Percentiles rank a stretch among this genome's conserved stretches.
Evolutionary conservation across 2,888 invertebrate genomes (phyloP).

Genomic region (Nemoura dubitans): DNA sequence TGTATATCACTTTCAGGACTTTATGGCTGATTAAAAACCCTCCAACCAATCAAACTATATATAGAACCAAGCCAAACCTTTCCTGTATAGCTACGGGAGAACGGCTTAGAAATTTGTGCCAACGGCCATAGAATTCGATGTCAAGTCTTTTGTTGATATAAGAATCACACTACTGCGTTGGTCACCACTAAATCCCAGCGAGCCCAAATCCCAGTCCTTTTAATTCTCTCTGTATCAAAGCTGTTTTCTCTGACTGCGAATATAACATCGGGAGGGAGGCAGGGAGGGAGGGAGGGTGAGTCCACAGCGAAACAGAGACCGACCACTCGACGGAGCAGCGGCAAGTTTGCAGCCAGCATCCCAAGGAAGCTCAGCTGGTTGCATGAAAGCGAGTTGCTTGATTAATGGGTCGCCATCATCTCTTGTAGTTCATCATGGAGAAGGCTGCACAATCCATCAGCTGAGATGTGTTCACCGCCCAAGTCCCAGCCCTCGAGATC

Average conservation of each 20-base stretch:
- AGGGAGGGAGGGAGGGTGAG: neutral
- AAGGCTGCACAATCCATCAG: conserved; percentile 29
- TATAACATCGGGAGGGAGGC: neutral
- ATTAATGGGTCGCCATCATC: conserved; percentile 36
- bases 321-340: neutral
- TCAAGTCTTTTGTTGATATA: no score
- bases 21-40: neutral
- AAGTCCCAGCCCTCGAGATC: neutral
- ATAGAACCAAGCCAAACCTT: no score
- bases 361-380: neutral
- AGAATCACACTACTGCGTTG: no score
- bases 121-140: no score
- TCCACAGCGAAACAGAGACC: neutral
- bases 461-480: neutral
- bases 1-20: neutral
- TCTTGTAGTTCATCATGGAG: conserved; percentile 13
- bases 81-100: no score
- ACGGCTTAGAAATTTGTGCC: no score
- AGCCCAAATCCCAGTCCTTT: no score
- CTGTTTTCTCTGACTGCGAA: no score
- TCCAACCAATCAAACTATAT: no score
- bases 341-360: neutral
- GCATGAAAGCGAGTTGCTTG: conserved; percentile 9
- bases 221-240: no score
- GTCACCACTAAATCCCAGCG: no score